Evolutionary conservation across 2,888 invertebrate species (phyloP).

Genomic region (Halictus ligatus): DNA sequence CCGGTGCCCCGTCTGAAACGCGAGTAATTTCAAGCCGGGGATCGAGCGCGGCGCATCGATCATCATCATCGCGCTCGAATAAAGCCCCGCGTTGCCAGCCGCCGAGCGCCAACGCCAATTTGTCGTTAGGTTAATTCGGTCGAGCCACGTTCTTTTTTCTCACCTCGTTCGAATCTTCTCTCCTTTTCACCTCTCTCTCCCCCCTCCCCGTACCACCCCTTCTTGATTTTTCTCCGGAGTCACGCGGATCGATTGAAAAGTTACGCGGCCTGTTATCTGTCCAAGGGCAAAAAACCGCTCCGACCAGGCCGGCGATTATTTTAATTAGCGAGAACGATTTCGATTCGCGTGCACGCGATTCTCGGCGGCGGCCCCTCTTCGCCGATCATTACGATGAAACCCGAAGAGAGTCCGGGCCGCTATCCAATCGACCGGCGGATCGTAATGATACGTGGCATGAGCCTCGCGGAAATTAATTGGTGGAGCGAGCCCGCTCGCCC

Average conservation of each 20-base stretch:
- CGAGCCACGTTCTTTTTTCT: not conserved
- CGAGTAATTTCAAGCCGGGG: constrained; percentile 63
- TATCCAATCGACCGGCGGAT: not conserved
- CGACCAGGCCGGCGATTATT: constrained; percentile 15
- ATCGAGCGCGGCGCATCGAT: constrained; percentile 54
- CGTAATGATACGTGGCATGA: not conserved
- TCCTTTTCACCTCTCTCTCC: not conserved
- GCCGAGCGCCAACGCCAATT: constrained; percentile 40
- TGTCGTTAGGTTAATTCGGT: constrained; percentile 55
- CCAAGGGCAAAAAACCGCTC: not conserved
- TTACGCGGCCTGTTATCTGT: constrained; percentile 8
- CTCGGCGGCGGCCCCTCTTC: not conserved
- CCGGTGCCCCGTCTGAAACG: constrained; percentile 49
- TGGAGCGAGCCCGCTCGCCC: not conserved
- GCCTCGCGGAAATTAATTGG: constrained; percentile 8
- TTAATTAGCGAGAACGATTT: constrained; percentile 28
- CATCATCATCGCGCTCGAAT: constrained; percentile 65
- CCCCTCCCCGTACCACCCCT: not conserved
- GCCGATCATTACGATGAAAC: constrained; percentile 11
- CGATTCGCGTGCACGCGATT: not conserved
- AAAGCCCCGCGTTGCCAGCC: constrained; percentile 21
- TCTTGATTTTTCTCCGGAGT: not conserved
- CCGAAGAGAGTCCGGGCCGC: not conserved
- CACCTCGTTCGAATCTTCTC: not conserved
- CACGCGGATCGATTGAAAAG: constrained; percentile 4